Evolutionary conservation across 2,113 vertebrate genomes (phyloP), one percentile per base, ranked within the genome.

Genomic region (Sebastes fasciatus): DNA sequence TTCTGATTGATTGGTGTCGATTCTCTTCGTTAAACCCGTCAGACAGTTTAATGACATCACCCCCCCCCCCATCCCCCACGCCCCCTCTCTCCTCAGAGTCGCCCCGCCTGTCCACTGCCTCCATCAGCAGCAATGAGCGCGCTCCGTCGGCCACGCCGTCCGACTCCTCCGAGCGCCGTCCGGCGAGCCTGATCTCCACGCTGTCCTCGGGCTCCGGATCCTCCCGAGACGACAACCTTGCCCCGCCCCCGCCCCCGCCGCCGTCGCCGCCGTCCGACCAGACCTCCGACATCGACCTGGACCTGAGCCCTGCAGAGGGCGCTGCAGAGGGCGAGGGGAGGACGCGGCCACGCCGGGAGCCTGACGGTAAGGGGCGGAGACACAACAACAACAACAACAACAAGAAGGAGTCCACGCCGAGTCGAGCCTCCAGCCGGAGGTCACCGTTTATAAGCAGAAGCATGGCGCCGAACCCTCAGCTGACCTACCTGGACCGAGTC

Each of bases 401-500:
- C 63, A 61, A 93, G 87, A 96, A 93, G 87, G 72, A 62, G 40
- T 63, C 54, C 9, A 61, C 63, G 1, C 14, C 8, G 2, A 74
- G 17, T 8, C 63, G 26, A 2, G 88, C 94, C 0, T n/a, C 54
- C 13, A 64, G 72, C 52, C 64, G 65, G 10, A 52, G 65, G 3
- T 70, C 92, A 0, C 77, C 84, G 0, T 66, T 83, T 55, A 34
- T 48, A 4, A 17, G 80, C 46, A 86, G 87, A 75, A 48, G 83
- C 14, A 91, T 96, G 0, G 87, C 91, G 0, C 91, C 84, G 1
- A 94, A 93, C 78, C 94, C 91, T n/a, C 94, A 96, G 85, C 95
- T 96, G 75, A 96, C 95, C 62, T 99, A 99, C 86, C 89, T 98
- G 93, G 97, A 97, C 80, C 96, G 97, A 0, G 97, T 99, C 16